Percentiles rank a stretch among this genome's conserved stretches.
phyloP scores from a whole-genome alignment of 1,140 invertebrate genomes.

The Leptinotarsa texana region DNA sequence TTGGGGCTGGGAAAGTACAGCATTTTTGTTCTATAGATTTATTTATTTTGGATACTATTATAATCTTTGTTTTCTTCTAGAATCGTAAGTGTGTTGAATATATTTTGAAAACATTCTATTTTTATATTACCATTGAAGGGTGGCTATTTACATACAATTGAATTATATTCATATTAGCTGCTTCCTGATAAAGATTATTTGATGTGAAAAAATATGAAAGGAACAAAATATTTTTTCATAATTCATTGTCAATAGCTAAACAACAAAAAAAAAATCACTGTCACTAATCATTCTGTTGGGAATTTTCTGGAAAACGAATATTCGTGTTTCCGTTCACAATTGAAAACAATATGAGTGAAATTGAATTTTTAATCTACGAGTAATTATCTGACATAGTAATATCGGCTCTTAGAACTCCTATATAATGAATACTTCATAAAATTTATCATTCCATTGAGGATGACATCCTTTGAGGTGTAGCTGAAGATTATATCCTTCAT shows the following conservation, averaged over 20 bases:
- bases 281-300: too few species aligned
- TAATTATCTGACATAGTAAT: too few species aligned
- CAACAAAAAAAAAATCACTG: too few species aligned
- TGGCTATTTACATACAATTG: not conserved
- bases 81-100: not conserved
- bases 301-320: too few species aligned
- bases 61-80: not conserved
- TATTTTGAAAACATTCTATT: not conserved
- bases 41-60: not conserved
- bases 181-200: too few species aligned
- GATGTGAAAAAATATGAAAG: too few species aligned
- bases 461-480: conserved; percentile 14
- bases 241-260: too few species aligned
- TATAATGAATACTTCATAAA: not conserved
- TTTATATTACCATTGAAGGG: not conserved
- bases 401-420: too few species aligned
- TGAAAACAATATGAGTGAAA: too few species aligned
- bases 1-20: not conserved
- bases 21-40: not conserved
- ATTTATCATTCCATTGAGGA: conserved; percentile 11
- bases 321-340: too few species aligned
- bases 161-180: not conserved
- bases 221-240: too few species aligned
- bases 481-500: conserved; percentile 20
- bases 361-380: too few species aligned